These are phyloP conservation scores for Drosophila silvestris DNA, from an alignment of 2,888 invertebrate species.

Conservation along the genomic window DNA sequence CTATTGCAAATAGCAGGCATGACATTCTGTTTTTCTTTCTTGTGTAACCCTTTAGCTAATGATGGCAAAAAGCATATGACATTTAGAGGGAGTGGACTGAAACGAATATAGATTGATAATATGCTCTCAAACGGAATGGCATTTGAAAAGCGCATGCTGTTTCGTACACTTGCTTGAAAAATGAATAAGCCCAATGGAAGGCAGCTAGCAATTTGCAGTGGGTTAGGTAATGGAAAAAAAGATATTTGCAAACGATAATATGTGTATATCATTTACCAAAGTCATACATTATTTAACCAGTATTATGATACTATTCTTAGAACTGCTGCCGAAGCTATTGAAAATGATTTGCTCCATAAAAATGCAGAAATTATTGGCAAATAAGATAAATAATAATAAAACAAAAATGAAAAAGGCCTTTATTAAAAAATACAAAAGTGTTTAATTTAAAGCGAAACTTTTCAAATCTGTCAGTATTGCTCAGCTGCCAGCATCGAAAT, in stretches of 20 bases:
- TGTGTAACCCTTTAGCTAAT: slow-evolving; percentile 76
- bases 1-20: slow-evolving; percentile 72
- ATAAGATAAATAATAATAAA: background rate
- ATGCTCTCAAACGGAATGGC: slow-evolving; percentile 4
- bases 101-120: slow-evolving; percentile 46
- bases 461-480: background rate
- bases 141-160: slow-evolving; percentile 16
- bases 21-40: slow-evolving; percentile 74
- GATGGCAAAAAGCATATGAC: slow-evolving; percentile 66
- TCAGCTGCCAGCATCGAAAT: background rate
- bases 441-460: background rate
- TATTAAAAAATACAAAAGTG: background rate
- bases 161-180: slow-evolving; percentile 1
- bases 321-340: background rate
- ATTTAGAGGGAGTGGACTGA: slow-evolving; percentile 37
- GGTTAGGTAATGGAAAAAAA: background rate
- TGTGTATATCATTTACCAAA: background rate
- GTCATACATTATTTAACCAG: background rate
- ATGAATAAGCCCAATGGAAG: background rate
- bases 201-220: background rate
- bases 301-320: background rate
- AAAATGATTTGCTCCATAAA: background rate
- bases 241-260: background rate
- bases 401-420: background rate
- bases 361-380: background rate